Evolutionary conservation across 2,888 invertebrate genomes (phyloP).

Genomic region (Apotomis capreana): DNA sequence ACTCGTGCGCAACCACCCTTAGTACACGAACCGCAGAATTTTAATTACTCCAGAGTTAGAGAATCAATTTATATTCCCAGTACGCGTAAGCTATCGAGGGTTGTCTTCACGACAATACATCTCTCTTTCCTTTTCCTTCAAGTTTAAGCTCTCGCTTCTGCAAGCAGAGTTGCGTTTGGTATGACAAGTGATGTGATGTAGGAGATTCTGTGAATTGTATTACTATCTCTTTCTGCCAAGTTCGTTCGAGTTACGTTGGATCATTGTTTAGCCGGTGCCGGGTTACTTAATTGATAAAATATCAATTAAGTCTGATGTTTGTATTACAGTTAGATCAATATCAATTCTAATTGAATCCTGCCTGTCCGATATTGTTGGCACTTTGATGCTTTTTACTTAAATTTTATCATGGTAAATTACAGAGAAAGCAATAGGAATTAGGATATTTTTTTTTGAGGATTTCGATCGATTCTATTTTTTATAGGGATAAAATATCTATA

Average conservation of each 20-base stretch:
- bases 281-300: slow-evolving; percentile 25
- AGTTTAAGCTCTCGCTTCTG: not conserved
- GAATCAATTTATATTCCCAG: slow-evolving; percentile 35
- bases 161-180: not conserved
- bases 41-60: slow-evolving; percentile 34
- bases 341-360: slow-evolving; percentile 2
- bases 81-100: slow-evolving; percentile 11
- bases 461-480: too few relatives aligned
- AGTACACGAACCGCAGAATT: slow-evolving; percentile 17
- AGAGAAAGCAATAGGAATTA: too few relatives aligned
- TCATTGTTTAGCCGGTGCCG: slow-evolving; percentile 8
- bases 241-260: slow-evolving; percentile 6
- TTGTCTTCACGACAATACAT: not conserved
- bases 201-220: not conserved
- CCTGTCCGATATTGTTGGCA: not conserved
- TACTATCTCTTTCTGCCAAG: slow-evolving; percentile 33
- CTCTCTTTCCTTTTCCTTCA: too few relatives aligned
- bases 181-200: not conserved
- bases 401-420: not conserved
- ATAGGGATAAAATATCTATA: too few relatives aligned
- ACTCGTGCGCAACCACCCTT: slow-evolving; percentile 12
- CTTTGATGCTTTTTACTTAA: not conserved
- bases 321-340: slow-evolving; percentile 17
- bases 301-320: slow-evolving; percentile 27
- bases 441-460: too few relatives aligned